These are phyloP conservation scores for Microcebus jonahi DNA, from an alignment of 2,113 vertebrate species.

Conservation along the genomic window DNA sequence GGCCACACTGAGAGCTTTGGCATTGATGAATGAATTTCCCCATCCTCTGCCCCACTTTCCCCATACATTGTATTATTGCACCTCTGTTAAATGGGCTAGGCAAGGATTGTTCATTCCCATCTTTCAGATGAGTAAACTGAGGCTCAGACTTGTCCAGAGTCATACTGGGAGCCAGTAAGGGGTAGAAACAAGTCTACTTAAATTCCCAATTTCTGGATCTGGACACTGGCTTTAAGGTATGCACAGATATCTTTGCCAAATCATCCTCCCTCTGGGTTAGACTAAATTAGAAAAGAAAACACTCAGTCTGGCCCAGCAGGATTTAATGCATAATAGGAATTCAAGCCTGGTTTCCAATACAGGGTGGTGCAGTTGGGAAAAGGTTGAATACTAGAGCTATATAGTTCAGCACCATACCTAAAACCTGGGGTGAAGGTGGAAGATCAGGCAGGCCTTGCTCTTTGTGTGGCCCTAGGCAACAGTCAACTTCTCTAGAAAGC, in stretches of 20 bases:
- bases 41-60: background rate
- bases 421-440: background rate
- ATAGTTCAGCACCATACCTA: background rate
- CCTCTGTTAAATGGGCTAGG: background rate
- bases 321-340: background rate
- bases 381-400: background rate
- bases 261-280: background rate
- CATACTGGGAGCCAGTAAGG: background rate
- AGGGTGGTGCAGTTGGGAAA: background rate
- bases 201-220: background rate
- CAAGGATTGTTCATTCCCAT: background rate
- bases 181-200: background rate
- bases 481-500: background rate
- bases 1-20: background rate
- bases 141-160: background rate
- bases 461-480: background rate
- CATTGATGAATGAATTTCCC: background rate
- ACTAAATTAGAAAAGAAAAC: slow-evolving; percentile 2
- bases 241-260: background rate
- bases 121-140: slow-evolving; percentile 7
- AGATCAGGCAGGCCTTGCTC: background rate
- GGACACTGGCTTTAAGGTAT: background rate
- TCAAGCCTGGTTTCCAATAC: background rate
- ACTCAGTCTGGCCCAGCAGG: background rate
- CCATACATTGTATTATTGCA: background rate